Evolutionary conservation across 2,113 vertebrate species (phyloP), one percentile per base, ranked within the genome.

Genomic region (Arvicanthis niloticus): DNA sequence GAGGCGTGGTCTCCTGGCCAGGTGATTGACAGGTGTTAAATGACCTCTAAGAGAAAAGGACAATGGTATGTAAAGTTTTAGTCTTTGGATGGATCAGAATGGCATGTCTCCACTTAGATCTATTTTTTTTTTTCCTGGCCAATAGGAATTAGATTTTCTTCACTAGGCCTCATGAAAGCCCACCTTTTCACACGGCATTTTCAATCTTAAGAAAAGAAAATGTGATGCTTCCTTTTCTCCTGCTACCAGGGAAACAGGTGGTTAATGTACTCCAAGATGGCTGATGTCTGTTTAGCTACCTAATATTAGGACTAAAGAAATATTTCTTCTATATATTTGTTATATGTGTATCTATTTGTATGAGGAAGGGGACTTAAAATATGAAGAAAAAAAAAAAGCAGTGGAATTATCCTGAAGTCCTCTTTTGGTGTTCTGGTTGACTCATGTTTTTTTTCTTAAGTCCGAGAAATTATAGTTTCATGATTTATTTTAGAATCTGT

Each of bases 401-500:
- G 48, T 92, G 51, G 22, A 70, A 4, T 40, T 40, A 45, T 87
- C 86, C 58, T 91, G 58, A 92, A 91, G 73, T 85, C 76, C 40
- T 40, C 26, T 73, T 73, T 84, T 72, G 26, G 37, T 68, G 58
- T 93, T 93, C 34, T 58, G 0, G 67, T 56, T 96, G 92, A 88
- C 34, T 88, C 51, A 3, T 65, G 22, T 58, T 91, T 11, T 91
- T 11, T 11, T 67, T 89, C 88, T 91, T 77, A 91, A 94, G 72
- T 62, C 53, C 26, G 96, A 65, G 42, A 91, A 95, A 80, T 93
- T 51, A 29, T 51, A 56, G 56, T 62, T 94, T 95, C 80, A 37
- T 67, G 60, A 88, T 92, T 85, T 90, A 88, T 81, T 90, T 90
- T 86, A 53, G 76, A 86, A 67, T 90, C 62, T 92, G 68, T 87